phyloP scores from a whole-genome alignment of 2,888 invertebrate species.

The Camponotus fellah region DNA sequence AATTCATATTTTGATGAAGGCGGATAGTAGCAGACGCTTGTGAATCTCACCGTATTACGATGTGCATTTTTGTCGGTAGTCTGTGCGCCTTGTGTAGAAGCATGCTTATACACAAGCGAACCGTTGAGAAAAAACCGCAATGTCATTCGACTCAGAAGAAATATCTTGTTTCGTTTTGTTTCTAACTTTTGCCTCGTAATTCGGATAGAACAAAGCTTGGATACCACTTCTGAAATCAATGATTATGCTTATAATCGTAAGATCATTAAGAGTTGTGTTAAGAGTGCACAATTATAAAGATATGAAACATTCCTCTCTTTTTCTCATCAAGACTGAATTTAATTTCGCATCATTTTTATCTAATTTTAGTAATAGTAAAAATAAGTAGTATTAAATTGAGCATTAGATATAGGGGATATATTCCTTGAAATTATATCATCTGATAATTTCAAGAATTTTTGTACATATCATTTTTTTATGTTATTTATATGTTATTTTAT shows the following conservation, averaged over 20 bases:
- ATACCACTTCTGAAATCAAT: background rate
- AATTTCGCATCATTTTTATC: background rate
- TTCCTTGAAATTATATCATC: no score
- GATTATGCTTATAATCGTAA: background rate
- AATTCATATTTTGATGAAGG: constrained; percentile 43
- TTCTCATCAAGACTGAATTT: background rate
- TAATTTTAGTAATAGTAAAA: background rate
- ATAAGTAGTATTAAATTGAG: background rate
- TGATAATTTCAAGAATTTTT: background rate
- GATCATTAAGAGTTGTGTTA: background rate
- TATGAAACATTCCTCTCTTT: background rate
- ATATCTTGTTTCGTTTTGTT: constrained; percentile 17
- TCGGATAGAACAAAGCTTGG: background rate
- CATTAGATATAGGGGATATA: no score
- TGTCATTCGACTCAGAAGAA: constrained; percentile 34
- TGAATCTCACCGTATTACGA: constrained; percentile 77
- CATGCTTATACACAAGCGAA: constrained; percentile 9
- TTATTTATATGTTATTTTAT: background rate
- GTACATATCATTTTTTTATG: background rate
- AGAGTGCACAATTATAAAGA: background rate
- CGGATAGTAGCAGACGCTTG: constrained; percentile 65
- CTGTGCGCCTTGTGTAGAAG: constrained; percentile 15
- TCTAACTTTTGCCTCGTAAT: background rate
- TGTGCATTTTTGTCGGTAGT: constrained; percentile 63
- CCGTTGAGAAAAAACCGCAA: constrained; percentile 14